Evolutionary conservation across 2,113 vertebrate species (phyloP), one percentile per base, ranked within the genome.

Genomic region (Rhea americana): DNA sequence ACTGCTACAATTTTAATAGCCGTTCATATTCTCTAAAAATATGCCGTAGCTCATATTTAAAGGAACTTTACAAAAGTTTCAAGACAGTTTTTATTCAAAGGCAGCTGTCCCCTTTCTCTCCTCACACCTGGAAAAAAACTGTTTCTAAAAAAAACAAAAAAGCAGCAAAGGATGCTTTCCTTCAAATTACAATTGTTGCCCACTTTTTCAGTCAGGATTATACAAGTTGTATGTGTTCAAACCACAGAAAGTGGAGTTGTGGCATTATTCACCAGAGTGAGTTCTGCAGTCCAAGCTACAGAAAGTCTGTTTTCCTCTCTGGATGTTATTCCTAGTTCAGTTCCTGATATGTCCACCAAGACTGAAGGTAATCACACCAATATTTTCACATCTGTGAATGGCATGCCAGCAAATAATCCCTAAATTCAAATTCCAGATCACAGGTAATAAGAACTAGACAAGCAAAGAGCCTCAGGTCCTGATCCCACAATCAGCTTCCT

Each of bases 1-100:
- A 91, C 59, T 21, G 63, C 82, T 85, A 63, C 65, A 72, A 83
- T 88, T 95, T 94, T 87, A 93, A 92, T 59, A 88, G 90, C 85
- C 51, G 71, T 70, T 85, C 77, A 66, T 17, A 48, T 45, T 45
- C 47, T 30, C 72, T 20, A 65, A 91, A 89, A 94, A 85, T 76
- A 78, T 4, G 37, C 47, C 63, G 43, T 43, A 81, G 39, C 58
- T 96, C 85, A 11, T 66, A 91, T 62, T 91, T 94, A 87, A 91
- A 91, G 50, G 75, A 59, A 85, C 73, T 86, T 91, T 94, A 59
- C 85, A 88, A 80, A 61, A 11, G 72, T 39, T 96, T 93, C 68
- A 81, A 85, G 79, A 56, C 68, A 48, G 67, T 35, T 71, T 73
- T 25, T 83, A 21, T 80, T 92, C 59, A 67, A 78, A 88, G 15